Evolutionary conservation across 1,140 invertebrate species (phyloP).

Genomic region (Oedothorax gibbosus): DNA sequence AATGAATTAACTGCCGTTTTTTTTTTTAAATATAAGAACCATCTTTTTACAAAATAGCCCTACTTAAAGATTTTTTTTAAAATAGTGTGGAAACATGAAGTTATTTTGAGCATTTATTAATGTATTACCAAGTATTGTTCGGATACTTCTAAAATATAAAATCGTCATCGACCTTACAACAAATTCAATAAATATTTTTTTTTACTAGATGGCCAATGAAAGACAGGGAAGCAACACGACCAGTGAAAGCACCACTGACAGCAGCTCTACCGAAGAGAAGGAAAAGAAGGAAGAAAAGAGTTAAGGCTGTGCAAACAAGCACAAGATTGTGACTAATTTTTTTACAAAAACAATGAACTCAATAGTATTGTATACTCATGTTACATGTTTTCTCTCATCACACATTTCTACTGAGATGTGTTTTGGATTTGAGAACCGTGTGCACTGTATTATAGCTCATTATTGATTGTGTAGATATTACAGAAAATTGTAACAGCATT

Average conservation of each 20-base stretch:
- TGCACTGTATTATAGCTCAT: constrained; percentile 58
- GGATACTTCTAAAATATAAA: no score
- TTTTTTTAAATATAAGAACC: no score
- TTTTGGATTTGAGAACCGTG: constrained; percentile 33
- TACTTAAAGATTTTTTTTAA: no score
- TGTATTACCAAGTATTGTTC: no score
- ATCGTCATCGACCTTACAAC: no score
- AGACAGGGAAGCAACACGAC: constrained; percentile 18
- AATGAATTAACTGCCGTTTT: no score
- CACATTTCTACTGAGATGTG: constrained; percentile 7
- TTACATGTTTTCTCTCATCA: constrained; percentile 28
- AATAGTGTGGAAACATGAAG: no score
- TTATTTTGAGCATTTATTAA: no score
- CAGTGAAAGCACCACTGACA: constrained; percentile 28
- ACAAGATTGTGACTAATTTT: not conserved
- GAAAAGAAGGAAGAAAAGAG: constrained; percentile 45
- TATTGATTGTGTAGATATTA: constrained; percentile 47
- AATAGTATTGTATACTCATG: constrained; percentile 8
- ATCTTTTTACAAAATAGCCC: no score
- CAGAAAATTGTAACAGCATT: constrained; percentile 1
- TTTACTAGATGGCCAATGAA: constrained; percentile 50
- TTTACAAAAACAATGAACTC: constrained; percentile 3
- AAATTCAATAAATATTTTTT: not conserved
- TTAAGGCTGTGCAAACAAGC: not conserved
- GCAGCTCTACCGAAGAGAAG: not conserved